These are phyloP conservation scores for Sipha maydis DNA, from an alignment of 2,888 invertebrate species.

Conservation along the genomic window DNA sequence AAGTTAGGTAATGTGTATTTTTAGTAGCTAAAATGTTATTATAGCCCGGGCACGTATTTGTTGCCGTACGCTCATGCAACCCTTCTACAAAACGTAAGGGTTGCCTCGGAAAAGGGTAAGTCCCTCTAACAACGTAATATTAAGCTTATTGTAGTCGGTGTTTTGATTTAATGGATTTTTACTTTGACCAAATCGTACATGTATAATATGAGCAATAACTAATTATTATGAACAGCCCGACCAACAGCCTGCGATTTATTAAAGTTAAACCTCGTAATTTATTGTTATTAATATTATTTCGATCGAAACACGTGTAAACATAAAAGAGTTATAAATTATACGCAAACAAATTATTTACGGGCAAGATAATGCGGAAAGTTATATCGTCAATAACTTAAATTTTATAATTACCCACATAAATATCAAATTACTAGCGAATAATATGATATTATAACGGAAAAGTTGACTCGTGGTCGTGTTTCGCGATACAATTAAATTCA, in stretches of 20 bases:
- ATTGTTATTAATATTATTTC: slow-evolving; percentile 12
- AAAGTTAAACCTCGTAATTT: slow-evolving; percentile 46
- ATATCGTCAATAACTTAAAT: not conserved
- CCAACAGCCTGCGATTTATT: slow-evolving; percentile 7
- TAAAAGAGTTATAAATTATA: slow-evolving; percentile 20
- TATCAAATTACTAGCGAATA: not conserved
- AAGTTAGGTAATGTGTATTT: slow-evolving; percentile 22
- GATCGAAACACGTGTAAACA: not conserved
- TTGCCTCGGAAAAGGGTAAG: slow-evolving; percentile 29
- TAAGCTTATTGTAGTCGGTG: slow-evolving; percentile 48
- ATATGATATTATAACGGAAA: not conserved
- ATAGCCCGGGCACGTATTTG: slow-evolving; percentile 9
- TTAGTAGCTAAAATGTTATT: slow-evolving; percentile 28
- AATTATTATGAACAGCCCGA: slow-evolving; percentile 15
- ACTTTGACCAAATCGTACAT: not conserved
- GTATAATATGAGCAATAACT: slow-evolving; percentile 16
- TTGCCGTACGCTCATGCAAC: not conserved
- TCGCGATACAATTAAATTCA: not conserved
- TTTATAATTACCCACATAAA: not conserved
- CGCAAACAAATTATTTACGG: not conserved
- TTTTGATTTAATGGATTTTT: slow-evolving; percentile 57
- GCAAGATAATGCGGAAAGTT: not conserved
- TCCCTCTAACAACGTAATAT: slow-evolving; percentile 30
- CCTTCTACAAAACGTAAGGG: slow-evolving; percentile 36
- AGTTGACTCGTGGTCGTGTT: not conserved